Evolutionary conservation across 2,797 vertebrate genomes (phyloP).

Genomic region (Alcedo atthis): DNA sequence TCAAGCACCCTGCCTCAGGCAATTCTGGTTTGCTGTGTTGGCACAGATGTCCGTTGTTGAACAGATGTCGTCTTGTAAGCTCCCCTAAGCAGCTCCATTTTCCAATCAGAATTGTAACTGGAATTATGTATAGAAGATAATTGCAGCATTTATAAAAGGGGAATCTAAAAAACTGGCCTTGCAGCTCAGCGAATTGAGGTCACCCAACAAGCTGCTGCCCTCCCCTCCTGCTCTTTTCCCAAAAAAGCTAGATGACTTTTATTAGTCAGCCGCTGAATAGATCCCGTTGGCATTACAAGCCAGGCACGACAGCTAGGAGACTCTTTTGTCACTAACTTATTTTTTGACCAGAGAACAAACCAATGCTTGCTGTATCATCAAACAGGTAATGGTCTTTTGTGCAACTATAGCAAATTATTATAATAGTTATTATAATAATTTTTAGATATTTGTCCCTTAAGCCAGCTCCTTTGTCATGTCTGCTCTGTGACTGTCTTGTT

Average conservation of each 20-base stretch:
- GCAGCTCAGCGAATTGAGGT: slow-evolving; percentile 55
- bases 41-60: slow-evolving; percentile 52
- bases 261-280: not conserved
- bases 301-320: slow-evolving; percentile 43
- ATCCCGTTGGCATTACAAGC: slow-evolving; percentile 13
- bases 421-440: slow-evolving; percentile 56
- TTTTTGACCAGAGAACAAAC: slow-evolving; percentile 48
- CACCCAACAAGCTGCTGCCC: slow-evolving; percentile 40
- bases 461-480: not conserved
- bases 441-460: not conserved
- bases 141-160: slow-evolving; percentile 57
- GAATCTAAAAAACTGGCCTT: slow-evolving; percentile 38
- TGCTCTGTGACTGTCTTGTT: slow-evolving; percentile 44
- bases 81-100: slow-evolving; percentile 72
- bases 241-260: slow-evolving; percentile 44
- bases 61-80: slow-evolving; percentile 74
- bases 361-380: slow-evolving; percentile 58
- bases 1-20: not conserved
- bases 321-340: slow-evolving; percentile 13
- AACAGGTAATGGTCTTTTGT: slow-evolving; percentile 53
- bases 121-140: slow-evolving; percentile 72
- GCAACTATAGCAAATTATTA: slow-evolving; percentile 35
- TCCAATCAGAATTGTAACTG: slow-evolving; percentile 73
- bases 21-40: slow-evolving; percentile 28
- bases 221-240: not conserved